Evolutionary conservation across 2,797 vertebrate species (phyloP), one percentile per base, ranked within the genome.

Genomic region (Rhinichthys osculus): DNA sequence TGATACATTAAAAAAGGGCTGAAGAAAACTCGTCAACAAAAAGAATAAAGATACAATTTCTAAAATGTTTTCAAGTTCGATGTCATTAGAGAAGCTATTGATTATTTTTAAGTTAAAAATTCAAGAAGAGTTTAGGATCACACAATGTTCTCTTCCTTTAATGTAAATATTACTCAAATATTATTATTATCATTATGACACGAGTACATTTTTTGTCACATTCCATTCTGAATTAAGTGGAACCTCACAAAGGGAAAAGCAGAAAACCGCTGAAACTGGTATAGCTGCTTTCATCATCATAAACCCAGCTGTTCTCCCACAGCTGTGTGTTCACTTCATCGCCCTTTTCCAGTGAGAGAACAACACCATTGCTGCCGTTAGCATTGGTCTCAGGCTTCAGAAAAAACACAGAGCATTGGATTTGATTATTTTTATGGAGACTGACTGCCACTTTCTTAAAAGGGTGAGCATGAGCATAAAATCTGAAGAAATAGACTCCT

Each of bases 241-340:
- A 27, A 33, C 23, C 38, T 89, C 50, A 89, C 38, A 72, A 33
- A 4, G 30, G 21, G 67, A 90, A 88, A 54, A 90, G 83, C 80
- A 90, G 57, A 57, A 90, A 90, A 44, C 89, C 87, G 16, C 83
- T 64, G 2, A 90, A 90, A 35, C 87, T 90, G 4, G 87, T 90
- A 71, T 71, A 87, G 71, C 77, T 62, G 1, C 0, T 10, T 2
- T 11, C 23, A 35, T 88, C 86, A 9, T 90, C 87, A 69, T 17
- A 88, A 59, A 90, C 83, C 81, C 87, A 84, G 78, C 38, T 71
- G 0, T 78, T 33, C 2, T 81, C 1, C 89, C 83, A 79, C 38
- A 90, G 78, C 42, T 76, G 67, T 13, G 81, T 90, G 78, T 7
- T 76, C 4, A 88, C 23, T 62, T 47, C 0, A 38, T 90, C 89